Evolutionary conservation across 1,140 invertebrate genomes (phyloP).

Genomic region (Drosophila jambulina): DNA sequence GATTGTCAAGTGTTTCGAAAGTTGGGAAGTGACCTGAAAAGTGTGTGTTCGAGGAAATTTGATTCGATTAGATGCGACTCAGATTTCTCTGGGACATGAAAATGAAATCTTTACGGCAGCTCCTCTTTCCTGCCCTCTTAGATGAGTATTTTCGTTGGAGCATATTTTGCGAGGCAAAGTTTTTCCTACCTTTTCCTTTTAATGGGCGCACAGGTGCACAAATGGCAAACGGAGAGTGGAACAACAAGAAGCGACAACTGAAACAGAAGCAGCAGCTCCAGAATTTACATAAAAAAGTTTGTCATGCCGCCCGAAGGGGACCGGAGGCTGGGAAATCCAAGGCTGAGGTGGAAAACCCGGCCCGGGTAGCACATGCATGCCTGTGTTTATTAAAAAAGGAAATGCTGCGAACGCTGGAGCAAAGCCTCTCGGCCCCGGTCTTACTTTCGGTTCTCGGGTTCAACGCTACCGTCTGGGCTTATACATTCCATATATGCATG

Average conservation of each 20-base stretch:
- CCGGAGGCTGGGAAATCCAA: not conserved
- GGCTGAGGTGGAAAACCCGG: slow-evolving; percentile 5
- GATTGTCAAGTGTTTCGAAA: slow-evolving; percentile 50
- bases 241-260: slow-evolving; percentile 47
- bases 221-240: slow-evolving; percentile 55
- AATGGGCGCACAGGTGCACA: slow-evolving; percentile 61
- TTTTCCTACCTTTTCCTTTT: slow-evolving; percentile 15
- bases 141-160: slow-evolving; percentile 16
- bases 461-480: slow-evolving; percentile 22
- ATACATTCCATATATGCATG: slow-evolving; percentile 66
- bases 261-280: slow-evolving; percentile 41
- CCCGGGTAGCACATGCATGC: slow-evolving; percentile 14
- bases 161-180: slow-evolving; percentile 41
- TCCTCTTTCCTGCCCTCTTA: not conserved
- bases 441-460: slow-evolving; percentile 9
- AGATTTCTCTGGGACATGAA: slow-evolving; percentile 22
- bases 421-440: slow-evolving; percentile 7
- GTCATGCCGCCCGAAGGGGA: slow-evolving; percentile 42
- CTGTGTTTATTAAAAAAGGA: slow-evolving; percentile 46
- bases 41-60: slow-evolving; percentile 47
- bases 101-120: slow-evolving; percentile 34
- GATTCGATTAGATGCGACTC: slow-evolving; percentile 46
- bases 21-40: slow-evolving; percentile 46
- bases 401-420: not conserved
- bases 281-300: slow-evolving; percentile 82